These are phyloP conservation scores for Thumatha senex DNA, from an alignment of 2,888 invertebrate species.

Conservation along the genomic window DNA sequence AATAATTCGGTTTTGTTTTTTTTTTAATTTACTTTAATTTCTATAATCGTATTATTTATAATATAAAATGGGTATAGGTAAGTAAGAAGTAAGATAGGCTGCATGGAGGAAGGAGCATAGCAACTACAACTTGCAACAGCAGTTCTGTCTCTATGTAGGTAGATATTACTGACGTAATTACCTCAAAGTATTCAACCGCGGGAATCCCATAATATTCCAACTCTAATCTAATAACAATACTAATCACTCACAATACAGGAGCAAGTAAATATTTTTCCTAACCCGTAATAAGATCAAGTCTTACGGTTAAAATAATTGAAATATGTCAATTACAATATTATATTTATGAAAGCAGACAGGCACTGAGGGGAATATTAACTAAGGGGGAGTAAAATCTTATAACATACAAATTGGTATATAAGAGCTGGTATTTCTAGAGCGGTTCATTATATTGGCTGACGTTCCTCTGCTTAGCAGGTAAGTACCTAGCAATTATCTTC, in stretches of 20 bases:
- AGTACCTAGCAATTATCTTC: slow-evolving; percentile 13
- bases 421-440: slow-evolving; percentile 29
- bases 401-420: slow-evolving; percentile 56
- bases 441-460: slow-evolving; percentile 43
- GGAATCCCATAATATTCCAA: background rate
- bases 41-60: no score
- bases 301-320: slow-evolving; percentile 64
- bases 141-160: background rate
- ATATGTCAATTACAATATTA: slow-evolving; percentile 72
- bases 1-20: no score
- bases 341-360: slow-evolving; percentile 50
- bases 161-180: background rate
- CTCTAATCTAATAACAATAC: slow-evolving; percentile 2
- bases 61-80: no score
- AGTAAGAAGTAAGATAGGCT: no score
- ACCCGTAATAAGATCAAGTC: slow-evolving; percentile 59
- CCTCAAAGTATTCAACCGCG: background rate
- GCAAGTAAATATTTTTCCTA: slow-evolving; percentile 41
- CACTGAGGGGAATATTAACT: slow-evolving; percentile 77
- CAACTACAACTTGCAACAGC: background rate
- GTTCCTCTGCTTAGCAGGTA: slow-evolving; percentile 24
- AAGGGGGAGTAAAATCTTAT: slow-evolving; percentile 67
- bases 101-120: background rate
- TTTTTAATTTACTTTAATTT: no score
- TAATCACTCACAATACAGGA: slow-evolving; percentile 4